Conservation (phyloP, 2,888 invertebrate genomes). For the Erebia ligea region DNA sequence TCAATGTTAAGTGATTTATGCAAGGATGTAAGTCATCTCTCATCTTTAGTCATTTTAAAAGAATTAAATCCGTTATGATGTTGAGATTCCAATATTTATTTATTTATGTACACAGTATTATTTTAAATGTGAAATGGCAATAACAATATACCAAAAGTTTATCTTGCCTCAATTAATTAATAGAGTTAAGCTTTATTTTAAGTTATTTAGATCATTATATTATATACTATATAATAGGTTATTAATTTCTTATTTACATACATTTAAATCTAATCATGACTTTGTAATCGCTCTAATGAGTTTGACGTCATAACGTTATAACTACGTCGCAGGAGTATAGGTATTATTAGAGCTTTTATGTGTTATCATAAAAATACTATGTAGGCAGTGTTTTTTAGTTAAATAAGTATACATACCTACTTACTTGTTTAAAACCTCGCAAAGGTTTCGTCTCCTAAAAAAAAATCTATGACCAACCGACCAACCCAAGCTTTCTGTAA, state of each 20-base stretch:
- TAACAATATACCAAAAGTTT: constrained; percentile 40
- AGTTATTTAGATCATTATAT: constrained; percentile 5
- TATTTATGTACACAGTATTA: constrained; percentile 3
- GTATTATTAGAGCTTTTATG: constrained; percentile 1
- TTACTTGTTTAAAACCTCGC: not conserved
- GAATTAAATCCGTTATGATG: not conserved
- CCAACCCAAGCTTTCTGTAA: too few relatives aligned
- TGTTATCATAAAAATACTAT: not conserved
- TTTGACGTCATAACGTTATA: constrained; percentile 27
- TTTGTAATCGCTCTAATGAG: constrained; percentile 36
- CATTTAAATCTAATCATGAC: constrained; percentile 35
- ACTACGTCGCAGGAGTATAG: constrained; percentile 7
- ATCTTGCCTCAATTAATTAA: constrained; percentile 51
- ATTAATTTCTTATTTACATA: constrained; percentile 14
- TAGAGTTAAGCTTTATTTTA: constrained; percentile 32
- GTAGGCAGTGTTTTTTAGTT: not conserved
- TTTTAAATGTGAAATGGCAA: not conserved
- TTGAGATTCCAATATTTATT: not conserved
- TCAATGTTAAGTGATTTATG: not conserved
- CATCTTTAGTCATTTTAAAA: not conserved
- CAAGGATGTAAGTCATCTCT: too few relatives aligned
- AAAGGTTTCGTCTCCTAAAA: too few relatives aligned
- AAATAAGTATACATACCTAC: not conserved
- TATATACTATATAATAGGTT: not conserved
- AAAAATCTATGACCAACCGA: too few relatives aligned